Evolutionary conservation across 2,797 vertebrate genomes (phyloP), one percentile per base, ranked within the genome.

Genomic region (Acanthis flammea): DNA sequence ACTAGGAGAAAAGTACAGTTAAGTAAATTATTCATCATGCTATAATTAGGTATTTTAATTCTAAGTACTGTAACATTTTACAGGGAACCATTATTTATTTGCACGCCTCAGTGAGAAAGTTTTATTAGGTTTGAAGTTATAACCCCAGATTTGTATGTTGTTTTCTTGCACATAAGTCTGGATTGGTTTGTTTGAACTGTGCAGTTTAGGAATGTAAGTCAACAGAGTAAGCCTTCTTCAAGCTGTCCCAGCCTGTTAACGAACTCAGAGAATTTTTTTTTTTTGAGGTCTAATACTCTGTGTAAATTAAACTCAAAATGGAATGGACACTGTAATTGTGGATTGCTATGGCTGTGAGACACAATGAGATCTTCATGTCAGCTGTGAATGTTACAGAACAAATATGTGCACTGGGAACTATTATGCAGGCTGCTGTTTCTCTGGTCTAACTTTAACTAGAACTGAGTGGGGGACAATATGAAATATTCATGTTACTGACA

Each of bases 91-190:
- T 75, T 81, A 47, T 66, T 91, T 90, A 51, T 94, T 92, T 79
- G 47, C 12, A 12, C 3, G 79, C 55, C 7, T 74, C 30, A 30
- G 18, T 57, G 58, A 41, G 7, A 86, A 50, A 16, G 67, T 83
- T 95, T 74, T 86, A 13, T 60, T 33, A 65, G 45, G 19, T 62
- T 74, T 60, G 60, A 89, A 88, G 45, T 45, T 50, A 30, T 81
- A 93, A 97, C 51, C 25, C 45, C 30, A 51, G 39, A 73, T 75
- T 78, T 97, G 23, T 97, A 8, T 97, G 97, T 70, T 98, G 35
- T 97, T 96, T 85, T 90, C 90, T 98, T 98, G 86, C 94, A 98
- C 96, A 96, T 98, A 98, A 98, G 97, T 98, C 94, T 95, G 95
- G 87, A 94, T 72, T 91, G 48, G 90, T 95, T 92, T 91, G 89